Evolutionary conservation across 2,888 invertebrate genomes (phyloP).

Genomic region (Thalpophila matura): DNA sequence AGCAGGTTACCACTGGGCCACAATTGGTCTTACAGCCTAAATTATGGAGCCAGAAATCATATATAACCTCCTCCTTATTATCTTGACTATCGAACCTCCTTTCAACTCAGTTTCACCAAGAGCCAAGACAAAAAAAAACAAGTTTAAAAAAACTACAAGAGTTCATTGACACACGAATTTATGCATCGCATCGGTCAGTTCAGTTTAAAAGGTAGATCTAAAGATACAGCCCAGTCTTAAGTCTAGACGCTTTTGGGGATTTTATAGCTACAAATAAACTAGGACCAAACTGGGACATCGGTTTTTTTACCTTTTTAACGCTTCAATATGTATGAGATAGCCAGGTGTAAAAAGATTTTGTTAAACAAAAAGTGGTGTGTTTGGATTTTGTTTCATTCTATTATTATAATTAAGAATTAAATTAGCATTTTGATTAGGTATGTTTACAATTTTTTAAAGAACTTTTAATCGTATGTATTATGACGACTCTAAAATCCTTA

Average conservation of each 20-base stretch:
- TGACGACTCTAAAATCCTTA: too few species aligned
- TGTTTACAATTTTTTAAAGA: too few species aligned
- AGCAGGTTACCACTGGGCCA: too few species aligned
- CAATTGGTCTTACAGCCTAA: too few species aligned
- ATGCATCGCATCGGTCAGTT: slow-evolving; percentile 55
- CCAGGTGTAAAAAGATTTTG: not conserved
- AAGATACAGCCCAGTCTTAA: slow-evolving; percentile 44
- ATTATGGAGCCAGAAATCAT: not conserved
- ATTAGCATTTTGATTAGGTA: too few species aligned
- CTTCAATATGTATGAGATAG: slow-evolving; percentile 25
- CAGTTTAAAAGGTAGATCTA: slow-evolving; percentile 50
- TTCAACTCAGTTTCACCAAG: slow-evolving; percentile 27
- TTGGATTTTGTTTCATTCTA: not conserved
- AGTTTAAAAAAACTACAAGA: slow-evolving; percentile 45
- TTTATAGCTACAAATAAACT: slow-evolving; percentile 45
- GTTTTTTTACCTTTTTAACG: slow-evolving; percentile 22
- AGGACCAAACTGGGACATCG: slow-evolving; percentile 50
- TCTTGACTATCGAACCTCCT: slow-evolving; percentile 19
- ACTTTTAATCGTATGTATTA: too few species aligned
- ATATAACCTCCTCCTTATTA: slow-evolving; percentile 14
- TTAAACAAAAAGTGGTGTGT: not conserved
- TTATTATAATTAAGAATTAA: too few species aligned
- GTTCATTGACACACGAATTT: slow-evolving; percentile 55
- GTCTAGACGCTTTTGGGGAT: slow-evolving; percentile 59
- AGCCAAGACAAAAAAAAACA: slow-evolving; percentile 43